Percentiles rank a stretch among this genome's conserved stretches.
These are phyloP conservation scores for Stratiolaelaps scimitus DNA, from an alignment of 1,140 invertebrate species.

Conservation along the genomic window DNA sequence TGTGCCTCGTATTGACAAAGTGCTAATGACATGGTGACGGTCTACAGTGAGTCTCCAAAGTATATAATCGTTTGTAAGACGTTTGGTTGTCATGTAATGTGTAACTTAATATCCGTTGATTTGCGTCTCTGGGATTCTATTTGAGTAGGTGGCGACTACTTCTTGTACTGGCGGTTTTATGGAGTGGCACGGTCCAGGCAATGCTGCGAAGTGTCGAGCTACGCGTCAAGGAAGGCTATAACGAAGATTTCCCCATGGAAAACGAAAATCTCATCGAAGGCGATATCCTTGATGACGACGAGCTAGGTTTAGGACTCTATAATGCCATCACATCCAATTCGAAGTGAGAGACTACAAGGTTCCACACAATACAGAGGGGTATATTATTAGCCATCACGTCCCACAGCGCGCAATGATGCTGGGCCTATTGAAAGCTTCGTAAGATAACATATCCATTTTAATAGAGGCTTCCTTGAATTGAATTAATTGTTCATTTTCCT, in stretches of 20 bases:
- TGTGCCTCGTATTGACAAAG: no score
- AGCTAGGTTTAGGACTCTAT: background rate
- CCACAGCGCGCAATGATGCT: no score
- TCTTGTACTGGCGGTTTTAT: background rate
- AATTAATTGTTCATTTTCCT: background rate
- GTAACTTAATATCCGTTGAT: background rate
- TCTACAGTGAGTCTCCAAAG: no score
- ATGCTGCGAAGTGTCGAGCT: background rate
- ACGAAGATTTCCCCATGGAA: background rate
- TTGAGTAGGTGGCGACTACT: background rate
- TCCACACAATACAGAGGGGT: background rate
- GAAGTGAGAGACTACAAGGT: background rate
- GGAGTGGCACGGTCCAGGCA: background rate
- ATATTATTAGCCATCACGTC: no score
- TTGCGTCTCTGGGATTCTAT: background rate
- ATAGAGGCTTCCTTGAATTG: no score
- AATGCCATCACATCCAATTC: slow-evolving; percentile 5
- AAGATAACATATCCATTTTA: no score
- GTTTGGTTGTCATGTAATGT: no score
- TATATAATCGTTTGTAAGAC: no score
- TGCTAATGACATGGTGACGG: no score
- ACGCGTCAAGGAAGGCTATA: background rate
- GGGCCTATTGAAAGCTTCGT: no score
- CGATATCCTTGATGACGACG: background rate
- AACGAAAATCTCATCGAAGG: slow-evolving; percentile 19